Percentiles rank a stretch among this genome's conserved stretches.
Conservation (phyloP, 2,888 invertebrate genomes). For the Nasonia oneida region DNA sequence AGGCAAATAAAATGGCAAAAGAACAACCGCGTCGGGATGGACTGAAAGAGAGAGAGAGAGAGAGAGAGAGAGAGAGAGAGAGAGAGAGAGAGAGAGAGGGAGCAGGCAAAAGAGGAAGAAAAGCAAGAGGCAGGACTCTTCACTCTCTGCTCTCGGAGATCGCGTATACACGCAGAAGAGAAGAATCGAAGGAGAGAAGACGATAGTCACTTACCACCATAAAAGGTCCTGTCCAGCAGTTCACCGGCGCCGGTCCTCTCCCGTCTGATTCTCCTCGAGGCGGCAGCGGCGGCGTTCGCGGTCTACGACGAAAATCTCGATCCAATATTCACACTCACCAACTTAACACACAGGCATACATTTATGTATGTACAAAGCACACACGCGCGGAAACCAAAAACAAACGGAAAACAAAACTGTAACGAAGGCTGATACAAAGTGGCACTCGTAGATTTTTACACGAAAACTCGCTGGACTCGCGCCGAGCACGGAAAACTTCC, state of each 20-base stretch:
- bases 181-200: conserved; percentile 30
- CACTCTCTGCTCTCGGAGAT: not conserved
- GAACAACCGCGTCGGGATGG: not conserved
- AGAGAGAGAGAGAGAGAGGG: not conserved
- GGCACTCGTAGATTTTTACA: conserved; percentile 41
- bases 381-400: conserved; percentile 21
- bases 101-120: not conserved
- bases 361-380: not conserved
- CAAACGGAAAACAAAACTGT: not conserved
- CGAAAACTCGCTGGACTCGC: conserved; percentile 8
- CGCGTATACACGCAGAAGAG: not conserved
- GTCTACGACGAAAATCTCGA: not conserved
- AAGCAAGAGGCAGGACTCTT: not conserved
- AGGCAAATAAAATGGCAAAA: not conserved
- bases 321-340: not conserved
- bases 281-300: not conserved
- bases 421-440: conserved; percentile 25
- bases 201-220: conserved; percentile 45
- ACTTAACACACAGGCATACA: conserved; percentile 10
- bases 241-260: conserved; percentile 11
- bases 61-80: too few species aligned
- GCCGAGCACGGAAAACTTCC: not conserved
- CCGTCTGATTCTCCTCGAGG: not conserved
- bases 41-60: not conserved
- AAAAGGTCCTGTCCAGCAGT: conserved; percentile 46